phyloP scores from a whole-genome alignment of 1,140 invertebrate species.

The Lepeophtheirus salmonis region DNA sequence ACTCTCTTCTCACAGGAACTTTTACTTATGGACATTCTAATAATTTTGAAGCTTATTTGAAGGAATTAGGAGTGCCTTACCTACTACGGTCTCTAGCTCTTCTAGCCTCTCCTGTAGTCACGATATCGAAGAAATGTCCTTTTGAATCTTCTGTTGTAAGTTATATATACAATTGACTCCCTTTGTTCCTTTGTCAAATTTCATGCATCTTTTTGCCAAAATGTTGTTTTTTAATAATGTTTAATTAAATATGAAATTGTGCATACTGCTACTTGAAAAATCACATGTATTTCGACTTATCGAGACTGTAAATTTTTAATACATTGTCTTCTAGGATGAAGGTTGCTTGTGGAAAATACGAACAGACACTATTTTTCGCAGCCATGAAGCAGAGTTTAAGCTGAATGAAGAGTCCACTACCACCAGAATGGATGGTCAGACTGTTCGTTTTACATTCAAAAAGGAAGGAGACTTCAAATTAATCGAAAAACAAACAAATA shows the following conservation, averaged over 20 bases:
- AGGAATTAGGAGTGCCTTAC: background rate
- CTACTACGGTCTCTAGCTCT: background rate
- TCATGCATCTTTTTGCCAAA: too few relatives aligned
- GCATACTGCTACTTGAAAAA: too few relatives aligned
- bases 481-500: background rate
- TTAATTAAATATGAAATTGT: too few relatives aligned
- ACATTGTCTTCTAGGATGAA: background rate
- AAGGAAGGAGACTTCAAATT: background rate
- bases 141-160: too few relatives aligned
- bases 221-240: too few relatives aligned
- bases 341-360: background rate
- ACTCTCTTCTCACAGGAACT: background rate
- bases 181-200: too few relatives aligned
- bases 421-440: background rate
- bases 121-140: background rate
- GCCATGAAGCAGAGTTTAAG: background rate
- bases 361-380: background rate
- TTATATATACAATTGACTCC: too few relatives aligned
- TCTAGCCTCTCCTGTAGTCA: background rate
- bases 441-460: background rate
- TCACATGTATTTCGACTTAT: too few relatives aligned
- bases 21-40: background rate
- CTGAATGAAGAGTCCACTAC: background rate
- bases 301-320: background rate
- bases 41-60: background rate